Conservation (phyloP, 2,888 invertebrate species). For the Sepiola atlantica region DNA sequence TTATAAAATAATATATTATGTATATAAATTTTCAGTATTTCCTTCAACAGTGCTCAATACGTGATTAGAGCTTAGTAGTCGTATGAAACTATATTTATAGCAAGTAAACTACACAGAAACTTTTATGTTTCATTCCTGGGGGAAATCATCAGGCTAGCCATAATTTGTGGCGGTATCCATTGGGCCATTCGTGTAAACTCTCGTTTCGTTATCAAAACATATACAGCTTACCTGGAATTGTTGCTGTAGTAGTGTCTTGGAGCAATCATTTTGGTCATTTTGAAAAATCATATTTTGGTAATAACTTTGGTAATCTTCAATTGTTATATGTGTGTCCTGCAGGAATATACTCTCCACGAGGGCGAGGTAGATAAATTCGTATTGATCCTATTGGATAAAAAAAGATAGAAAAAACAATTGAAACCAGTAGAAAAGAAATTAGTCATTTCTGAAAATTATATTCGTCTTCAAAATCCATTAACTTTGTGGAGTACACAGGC, state of each 20-base stretch:
- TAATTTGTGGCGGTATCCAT: no score
- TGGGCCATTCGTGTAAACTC: no score
- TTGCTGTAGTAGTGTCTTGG: conserved; percentile 39
- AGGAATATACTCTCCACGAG: conserved; percentile 43
- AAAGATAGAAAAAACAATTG: not conserved
- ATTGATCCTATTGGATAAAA: conserved; percentile 5
- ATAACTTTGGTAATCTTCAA: conserved; percentile 41
- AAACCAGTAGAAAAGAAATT: not conserved
- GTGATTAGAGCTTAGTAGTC: no score
- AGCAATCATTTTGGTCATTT: conserved; percentile 40
- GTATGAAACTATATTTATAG: no score
- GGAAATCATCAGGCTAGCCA: no score
- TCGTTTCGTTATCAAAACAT: not conserved
- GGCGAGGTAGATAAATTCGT: conserved; percentile 44
- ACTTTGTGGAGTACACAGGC: no score
- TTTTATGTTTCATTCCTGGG: no score
- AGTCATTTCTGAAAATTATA: not conserved
- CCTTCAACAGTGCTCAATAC: no score
- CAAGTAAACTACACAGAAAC: no score
- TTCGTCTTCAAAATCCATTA: no score
- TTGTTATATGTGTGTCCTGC: conserved; percentile 42
- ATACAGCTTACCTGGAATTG: conserved; percentile 39
- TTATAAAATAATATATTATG: no score
- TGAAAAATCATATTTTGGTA: conserved; percentile 35
- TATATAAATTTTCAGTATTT: no score